These are phyloP conservation scores for Plusia festucae DNA, from an alignment of 2,888 invertebrate species.

Conservation along the genomic window DNA sequence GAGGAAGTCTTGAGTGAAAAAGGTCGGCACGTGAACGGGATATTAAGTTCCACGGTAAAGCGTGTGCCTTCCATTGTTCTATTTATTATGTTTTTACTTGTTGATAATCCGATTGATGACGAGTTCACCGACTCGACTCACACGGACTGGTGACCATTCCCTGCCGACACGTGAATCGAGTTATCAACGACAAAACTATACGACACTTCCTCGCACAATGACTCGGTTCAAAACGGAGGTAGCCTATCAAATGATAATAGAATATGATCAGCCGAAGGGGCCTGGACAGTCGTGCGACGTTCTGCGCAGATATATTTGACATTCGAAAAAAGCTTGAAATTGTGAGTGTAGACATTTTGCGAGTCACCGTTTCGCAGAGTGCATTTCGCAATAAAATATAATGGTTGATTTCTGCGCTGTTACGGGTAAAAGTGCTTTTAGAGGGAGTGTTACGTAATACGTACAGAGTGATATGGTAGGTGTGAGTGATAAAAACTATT, in stretches of 20 bases:
- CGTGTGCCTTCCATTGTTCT: background rate
- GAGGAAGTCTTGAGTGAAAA: conserved; percentile 26
- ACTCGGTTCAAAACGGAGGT: conserved; percentile 83
- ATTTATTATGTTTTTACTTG: background rate
- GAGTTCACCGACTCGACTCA: conserved; percentile 68
- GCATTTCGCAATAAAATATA: conserved; percentile 72
- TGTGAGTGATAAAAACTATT: conserved; percentile 49
- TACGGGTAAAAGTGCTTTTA: conserved; percentile 60
- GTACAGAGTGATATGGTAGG: conserved; percentile 59
- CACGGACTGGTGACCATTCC: conserved; percentile 52
- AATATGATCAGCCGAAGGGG: conserved; percentile 80
- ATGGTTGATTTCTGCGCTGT: conserved; percentile 65
- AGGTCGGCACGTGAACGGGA: conserved; percentile 26
- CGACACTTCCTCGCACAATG: conserved; percentile 73
- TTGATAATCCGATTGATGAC: conserved; percentile 29
- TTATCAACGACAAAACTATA: conserved; percentile 65
- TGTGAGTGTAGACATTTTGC: conserved; percentile 31
- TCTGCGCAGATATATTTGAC: conserved; percentile 76
- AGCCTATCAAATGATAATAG: conserved; percentile 86
- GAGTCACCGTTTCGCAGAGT: conserved; percentile 57
- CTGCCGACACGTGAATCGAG: conserved; percentile 55
- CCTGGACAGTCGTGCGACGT: conserved; percentile 76
- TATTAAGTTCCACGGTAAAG: conserved; percentile 6
- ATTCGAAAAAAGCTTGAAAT: conserved; percentile 53
- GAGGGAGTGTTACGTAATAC: conserved; percentile 62